phyloP scores from a whole-genome alignment of 2,888 invertebrate genomes.

The Aromia moschata region DNA sequence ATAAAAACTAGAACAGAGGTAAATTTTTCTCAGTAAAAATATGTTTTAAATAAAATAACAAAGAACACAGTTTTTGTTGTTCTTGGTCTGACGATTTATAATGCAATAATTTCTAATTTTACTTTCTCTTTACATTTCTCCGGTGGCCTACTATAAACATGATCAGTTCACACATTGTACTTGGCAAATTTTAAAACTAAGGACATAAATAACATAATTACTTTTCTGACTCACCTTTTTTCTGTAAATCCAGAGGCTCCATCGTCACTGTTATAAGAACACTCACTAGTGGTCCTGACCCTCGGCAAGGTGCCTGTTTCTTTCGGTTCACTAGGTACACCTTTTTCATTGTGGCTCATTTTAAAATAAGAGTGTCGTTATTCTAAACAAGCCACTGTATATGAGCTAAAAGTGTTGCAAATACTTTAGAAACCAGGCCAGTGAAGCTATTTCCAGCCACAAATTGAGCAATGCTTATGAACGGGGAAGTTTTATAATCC shows the following conservation, averaged over 20 bases:
- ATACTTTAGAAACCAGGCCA: conserved; percentile 45
- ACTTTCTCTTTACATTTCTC: no score
- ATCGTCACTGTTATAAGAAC: conserved; percentile 59
- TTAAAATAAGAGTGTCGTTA: conserved; percentile 18
- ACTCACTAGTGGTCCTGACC: conserved; percentile 59
- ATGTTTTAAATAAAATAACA: no score
- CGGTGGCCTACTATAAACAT: no score
- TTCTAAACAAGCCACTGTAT: conserved; percentile 13
- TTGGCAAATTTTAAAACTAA: not conserved
- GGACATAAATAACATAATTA: not conserved
- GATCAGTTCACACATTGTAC: no score
- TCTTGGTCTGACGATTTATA: no score
- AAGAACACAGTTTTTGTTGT: no score
- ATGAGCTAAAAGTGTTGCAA: conserved; percentile 32
- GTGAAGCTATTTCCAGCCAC: conserved; percentile 45
- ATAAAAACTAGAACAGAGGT: no score
- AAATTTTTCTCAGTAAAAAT: no score
- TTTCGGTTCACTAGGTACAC: conserved; percentile 45
- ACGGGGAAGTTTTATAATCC: conserved; percentile 27
- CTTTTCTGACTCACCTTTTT: conserved; percentile 48
- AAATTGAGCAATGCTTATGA: conserved; percentile 37
- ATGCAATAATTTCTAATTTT: no score
- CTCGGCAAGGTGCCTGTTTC: conserved; percentile 48
- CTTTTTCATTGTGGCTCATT: conserved; percentile 40
- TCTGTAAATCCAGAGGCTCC: conserved; percentile 49